These are phyloP conservation scores for Temnothorax rugatulus DNA, from an alignment of 2,888 invertebrate species.

Conservation along the genomic window DNA sequence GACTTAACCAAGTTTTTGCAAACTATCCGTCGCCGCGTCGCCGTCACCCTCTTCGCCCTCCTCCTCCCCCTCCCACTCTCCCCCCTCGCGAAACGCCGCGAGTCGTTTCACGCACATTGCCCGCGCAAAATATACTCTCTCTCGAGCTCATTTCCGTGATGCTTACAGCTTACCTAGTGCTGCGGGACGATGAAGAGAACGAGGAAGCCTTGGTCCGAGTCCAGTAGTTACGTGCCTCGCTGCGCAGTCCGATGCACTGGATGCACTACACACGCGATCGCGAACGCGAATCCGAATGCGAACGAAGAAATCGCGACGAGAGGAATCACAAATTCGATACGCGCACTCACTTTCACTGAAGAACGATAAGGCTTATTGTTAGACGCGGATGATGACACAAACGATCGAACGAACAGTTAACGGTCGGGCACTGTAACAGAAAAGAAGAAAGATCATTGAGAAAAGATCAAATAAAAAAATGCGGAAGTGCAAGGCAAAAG, in stretches of 20 bases:
- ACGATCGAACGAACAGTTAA: slow-evolving; percentile 5
- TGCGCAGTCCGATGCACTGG: slow-evolving; percentile 7
- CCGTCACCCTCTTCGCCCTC: slow-evolving; percentile 18
- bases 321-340: neutral
- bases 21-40: slow-evolving; percentile 58
- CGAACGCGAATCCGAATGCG: neutral
- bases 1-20: slow-evolving; percentile 66
- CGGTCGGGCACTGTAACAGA: slow-evolving; percentile 31
- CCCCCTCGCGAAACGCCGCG: slow-evolving; percentile 35
- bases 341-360: neutral
- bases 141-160: slow-evolving; percentile 43
- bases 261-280: slow-evolving; percentile 6
- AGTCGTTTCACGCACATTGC: slow-evolving; percentile 58
- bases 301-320: neutral
- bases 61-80: neutral
- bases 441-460: neutral
- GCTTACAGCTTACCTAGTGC: slow-evolving; percentile 33
- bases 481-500: neutral
- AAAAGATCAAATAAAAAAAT: neutral
- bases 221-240: neutral
- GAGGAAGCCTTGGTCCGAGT: slow-evolving; percentile 30
- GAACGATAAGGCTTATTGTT: neutral
- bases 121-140: slow-evolving; percentile 41
- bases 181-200: neutral
- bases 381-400: neutral